phyloP scores from a whole-genome alignment of 2,888 invertebrate species.

The Saturnia pavonia region DNA sequence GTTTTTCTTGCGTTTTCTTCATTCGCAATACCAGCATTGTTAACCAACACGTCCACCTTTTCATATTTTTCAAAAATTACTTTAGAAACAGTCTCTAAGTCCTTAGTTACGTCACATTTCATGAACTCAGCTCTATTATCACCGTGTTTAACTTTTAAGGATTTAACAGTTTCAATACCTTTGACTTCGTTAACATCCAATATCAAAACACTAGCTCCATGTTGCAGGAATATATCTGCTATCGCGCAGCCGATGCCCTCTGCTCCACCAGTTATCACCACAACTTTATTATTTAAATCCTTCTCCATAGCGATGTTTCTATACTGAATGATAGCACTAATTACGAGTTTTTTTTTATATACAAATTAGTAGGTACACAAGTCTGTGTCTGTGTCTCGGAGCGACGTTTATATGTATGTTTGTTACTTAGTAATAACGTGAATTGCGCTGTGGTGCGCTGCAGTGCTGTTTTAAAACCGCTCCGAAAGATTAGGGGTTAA shows the following conservation, averaged over 20 bases:
- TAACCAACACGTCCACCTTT: conserved; percentile 40
- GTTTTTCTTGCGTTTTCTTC: conserved; percentile 19
- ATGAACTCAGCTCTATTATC: conserved; percentile 58
- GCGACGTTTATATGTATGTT: not conserved
- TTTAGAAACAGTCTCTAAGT: conserved; percentile 50
- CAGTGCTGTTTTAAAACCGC: no score
- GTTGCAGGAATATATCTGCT: conserved; percentile 61
- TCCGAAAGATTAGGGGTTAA: no score
- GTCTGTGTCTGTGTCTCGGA: not conserved
- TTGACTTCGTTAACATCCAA: conserved; percentile 39
- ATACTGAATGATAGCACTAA: not conserved
- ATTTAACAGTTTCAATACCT: conserved; percentile 34
- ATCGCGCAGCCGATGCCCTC: conserved; percentile 75
- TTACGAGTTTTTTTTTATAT: no score
- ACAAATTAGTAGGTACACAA: no score
- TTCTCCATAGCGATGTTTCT: not conserved
- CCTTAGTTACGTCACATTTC: conserved; percentile 62
- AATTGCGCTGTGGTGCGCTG: no score
- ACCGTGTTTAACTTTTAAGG: conserved; percentile 35
- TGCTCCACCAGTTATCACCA: conserved; percentile 74
- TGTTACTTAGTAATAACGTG: not conserved
- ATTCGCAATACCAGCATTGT: conserved; percentile 51
- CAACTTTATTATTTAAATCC: conserved; percentile 15
- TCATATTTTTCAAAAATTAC: not conserved
- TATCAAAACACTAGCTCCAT: conserved; percentile 48